Percentiles rank a stretch among this genome's conserved stretches.
Conservation (phyloP, 2,888 invertebrate species). For the Drosophila kokeensis region DNA sequence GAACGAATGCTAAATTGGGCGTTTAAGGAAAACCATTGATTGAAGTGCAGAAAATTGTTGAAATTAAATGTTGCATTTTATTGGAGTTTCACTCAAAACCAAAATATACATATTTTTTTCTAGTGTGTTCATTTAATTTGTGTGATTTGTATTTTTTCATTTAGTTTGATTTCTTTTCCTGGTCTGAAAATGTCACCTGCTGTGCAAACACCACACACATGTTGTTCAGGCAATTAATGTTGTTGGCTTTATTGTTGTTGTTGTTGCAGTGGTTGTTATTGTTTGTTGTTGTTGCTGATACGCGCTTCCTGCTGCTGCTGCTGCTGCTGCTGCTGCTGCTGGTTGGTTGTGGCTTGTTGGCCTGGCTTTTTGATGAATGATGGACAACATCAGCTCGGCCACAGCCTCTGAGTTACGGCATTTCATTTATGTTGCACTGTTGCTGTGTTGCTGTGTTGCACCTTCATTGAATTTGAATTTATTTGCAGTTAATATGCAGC, state of each 20-base stretch:
- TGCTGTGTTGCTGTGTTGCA: slow-evolving; percentile 19
- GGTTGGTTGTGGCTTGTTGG: slow-evolving; percentile 10
- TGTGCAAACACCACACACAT: slow-evolving; percentile 72
- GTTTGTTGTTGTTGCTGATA: slow-evolving; percentile 10
- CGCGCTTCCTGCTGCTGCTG: slow-evolving; percentile 29
- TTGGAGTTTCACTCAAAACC: not conserved
- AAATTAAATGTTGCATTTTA: not conserved
- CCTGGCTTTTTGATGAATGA: slow-evolving; percentile 75
- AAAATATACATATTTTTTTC: not conserved
- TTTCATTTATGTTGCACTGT: slow-evolving; percentile 29
- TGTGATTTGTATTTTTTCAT: slow-evolving; percentile 30
- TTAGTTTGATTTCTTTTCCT: slow-evolving; percentile 68
- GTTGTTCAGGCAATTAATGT: slow-evolving; percentile 25
- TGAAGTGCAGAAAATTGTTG: not conserved
- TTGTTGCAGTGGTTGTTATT: slow-evolving; percentile 4
- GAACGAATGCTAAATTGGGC: not conserved
- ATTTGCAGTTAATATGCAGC: slow-evolving; percentile 65
- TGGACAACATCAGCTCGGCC: slow-evolving; percentile 53
- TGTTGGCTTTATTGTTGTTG: slow-evolving; percentile 13
- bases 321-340: slow-evolving; percentile 17
- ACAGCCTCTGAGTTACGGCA: slow-evolving; percentile 10
- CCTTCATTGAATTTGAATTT: slow-evolving; percentile 62
- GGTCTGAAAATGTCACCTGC: slow-evolving; percentile 80
- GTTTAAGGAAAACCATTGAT: not conserved
- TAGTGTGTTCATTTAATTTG: slow-evolving; percentile 5